Percentiles rank a stretch among this genome's conserved stretches.
phyloP scores from a whole-genome alignment of 2,797 vertebrate genomes.

The Urosaurus nigricauda region DNA sequence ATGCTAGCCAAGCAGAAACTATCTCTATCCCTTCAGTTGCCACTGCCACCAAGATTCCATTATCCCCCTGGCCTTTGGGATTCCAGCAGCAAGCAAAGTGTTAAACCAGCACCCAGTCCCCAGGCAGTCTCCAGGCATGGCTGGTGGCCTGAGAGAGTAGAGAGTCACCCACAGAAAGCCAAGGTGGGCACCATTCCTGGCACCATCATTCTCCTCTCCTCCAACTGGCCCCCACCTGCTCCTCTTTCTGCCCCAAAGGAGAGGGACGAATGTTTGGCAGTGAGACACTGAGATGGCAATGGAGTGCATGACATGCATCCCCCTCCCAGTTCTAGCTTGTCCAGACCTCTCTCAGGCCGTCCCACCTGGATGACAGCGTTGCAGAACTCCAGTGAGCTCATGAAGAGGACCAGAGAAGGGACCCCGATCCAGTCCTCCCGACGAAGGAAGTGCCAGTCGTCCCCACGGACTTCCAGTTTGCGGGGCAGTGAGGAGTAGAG shows the following conservation, averaged over 20 bases:
- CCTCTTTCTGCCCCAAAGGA: not conserved
- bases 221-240: too few species aligned
- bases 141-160: not conserved
- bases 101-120: not conserved
- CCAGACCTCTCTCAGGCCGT: not conserved
- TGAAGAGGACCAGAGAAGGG: slow-evolving; percentile 93
- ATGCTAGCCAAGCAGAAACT: too few species aligned
- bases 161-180: too few species aligned
- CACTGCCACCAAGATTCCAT: not conserved
- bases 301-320: not conserved
- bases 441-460: slow-evolving; percentile 95
- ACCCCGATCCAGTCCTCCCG: slow-evolving; percentile 95
- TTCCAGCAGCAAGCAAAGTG: not conserved
- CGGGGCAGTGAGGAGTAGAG: slow-evolving; percentile 97
- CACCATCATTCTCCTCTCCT: not conserved
- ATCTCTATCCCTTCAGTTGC: too few species aligned
- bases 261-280: rapidly evolving
- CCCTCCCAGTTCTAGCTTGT: rapidly evolving
- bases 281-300: not conserved
- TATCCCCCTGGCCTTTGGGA: not conserved
- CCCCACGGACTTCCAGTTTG: slow-evolving; percentile 94
- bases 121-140: not conserved
- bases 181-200: too few species aligned
- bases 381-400: slow-evolving; percentile 98
- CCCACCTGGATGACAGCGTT: slow-evolving; percentile 93